Evolutionary conservation across 2,113 vertebrate genomes (phyloP).

Genomic region (Scopus umbretta): DNA sequence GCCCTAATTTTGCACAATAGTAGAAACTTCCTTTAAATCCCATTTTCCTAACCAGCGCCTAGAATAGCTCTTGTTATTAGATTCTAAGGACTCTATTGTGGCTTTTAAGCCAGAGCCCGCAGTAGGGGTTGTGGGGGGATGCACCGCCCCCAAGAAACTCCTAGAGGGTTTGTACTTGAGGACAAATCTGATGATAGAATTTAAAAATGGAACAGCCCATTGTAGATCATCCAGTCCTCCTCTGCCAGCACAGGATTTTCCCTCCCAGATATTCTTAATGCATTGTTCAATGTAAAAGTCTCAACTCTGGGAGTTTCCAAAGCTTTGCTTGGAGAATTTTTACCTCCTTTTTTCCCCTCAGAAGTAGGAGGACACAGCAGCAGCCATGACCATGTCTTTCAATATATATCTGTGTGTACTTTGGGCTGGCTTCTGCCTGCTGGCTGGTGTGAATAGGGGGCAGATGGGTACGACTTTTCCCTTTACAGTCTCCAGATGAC

Average conservation of each 20-base stretch:
- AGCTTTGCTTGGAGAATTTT: conserved; percentile 37
- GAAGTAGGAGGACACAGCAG: conserved; percentile 43
- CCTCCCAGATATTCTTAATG: conserved; percentile 57
- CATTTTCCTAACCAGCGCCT: conserved; percentile 67
- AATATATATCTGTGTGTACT: conserved; percentile 28
- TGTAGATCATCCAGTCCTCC: conserved; percentile 49
- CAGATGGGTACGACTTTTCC: conserved; percentile 27
- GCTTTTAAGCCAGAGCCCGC: conserved; percentile 64
- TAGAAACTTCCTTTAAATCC: conserved; percentile 70
- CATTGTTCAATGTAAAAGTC: conserved; percentile 56
- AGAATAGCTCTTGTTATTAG: conserved; percentile 67
- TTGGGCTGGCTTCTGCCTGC: conserved; percentile 47
- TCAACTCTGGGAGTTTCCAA: conserved; percentile 51
- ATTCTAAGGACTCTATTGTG: conserved; percentile 69
- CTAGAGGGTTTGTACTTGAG: conserved; percentile 61
- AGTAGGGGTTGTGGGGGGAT: conserved; percentile 63
- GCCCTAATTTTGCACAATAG: conserved; percentile 71
- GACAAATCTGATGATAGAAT: conserved; percentile 55
- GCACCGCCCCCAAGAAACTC: conserved; percentile 51
- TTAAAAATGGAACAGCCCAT: conserved; percentile 59
- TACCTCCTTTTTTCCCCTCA: conserved; percentile 34
- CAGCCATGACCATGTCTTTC: conserved; percentile 43
- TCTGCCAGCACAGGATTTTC: conserved; percentile 41
- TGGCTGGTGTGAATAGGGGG: conserved; percentile 50
- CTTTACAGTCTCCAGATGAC: conserved; percentile 31